Evolutionary conservation across 2,888 invertebrate species (phyloP).

Genomic region (Spisula subtruncata): DNA sequence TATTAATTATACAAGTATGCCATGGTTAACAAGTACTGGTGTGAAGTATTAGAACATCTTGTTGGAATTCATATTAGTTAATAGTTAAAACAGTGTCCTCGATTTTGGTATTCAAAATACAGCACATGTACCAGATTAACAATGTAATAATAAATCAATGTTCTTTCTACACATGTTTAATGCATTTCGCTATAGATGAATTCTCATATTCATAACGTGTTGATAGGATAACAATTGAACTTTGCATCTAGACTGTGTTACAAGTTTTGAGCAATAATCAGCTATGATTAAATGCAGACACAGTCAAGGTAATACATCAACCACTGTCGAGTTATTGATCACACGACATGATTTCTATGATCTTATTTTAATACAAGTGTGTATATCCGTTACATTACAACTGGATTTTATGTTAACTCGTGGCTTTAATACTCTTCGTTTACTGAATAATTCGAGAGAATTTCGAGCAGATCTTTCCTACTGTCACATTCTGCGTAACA

Average conservation of each 20-base stretch:
- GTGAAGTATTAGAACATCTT: too few species aligned
- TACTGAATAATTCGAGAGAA: conserved; percentile 1
- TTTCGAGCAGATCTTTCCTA: neutral
- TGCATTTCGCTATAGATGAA: too few species aligned
- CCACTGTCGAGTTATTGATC: conserved; percentile 17
- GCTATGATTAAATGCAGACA: conserved; percentile 18
- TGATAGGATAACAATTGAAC: neutral
- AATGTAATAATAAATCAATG: too few species aligned
- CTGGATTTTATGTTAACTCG: neutral
- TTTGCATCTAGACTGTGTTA: conserved; percentile 8
- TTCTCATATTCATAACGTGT: too few species aligned
- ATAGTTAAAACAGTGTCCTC: too few species aligned
- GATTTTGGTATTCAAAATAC: too few species aligned
- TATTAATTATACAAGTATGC: too few species aligned
- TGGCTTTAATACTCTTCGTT: neutral
- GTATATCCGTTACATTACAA: neutral
- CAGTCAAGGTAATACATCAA: neutral
- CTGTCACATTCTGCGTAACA: neutral
- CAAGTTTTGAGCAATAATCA: conserved; percentile 5
- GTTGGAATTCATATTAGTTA: too few species aligned
- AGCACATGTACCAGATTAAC: too few species aligned
- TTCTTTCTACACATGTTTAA: too few species aligned
- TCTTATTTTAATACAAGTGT: neutral
- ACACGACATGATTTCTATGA: neutral
- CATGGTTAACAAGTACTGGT: too few species aligned